These are phyloP conservation scores for Phocoena sinus DNA, from an alignment of 2,113 vertebrate species.

Conservation along the genomic window DNA sequence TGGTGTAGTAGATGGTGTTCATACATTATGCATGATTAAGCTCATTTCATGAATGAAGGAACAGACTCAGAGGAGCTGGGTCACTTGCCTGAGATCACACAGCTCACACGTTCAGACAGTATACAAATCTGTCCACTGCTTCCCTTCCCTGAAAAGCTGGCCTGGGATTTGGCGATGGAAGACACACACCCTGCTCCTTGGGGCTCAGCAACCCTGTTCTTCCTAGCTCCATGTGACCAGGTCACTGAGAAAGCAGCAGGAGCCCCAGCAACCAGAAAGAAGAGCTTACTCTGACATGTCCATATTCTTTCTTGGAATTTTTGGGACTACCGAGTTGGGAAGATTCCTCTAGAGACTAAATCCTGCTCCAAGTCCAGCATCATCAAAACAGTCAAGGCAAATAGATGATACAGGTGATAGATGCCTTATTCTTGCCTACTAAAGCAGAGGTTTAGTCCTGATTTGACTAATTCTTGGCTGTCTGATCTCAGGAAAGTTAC, in stretches of 20 bases:
- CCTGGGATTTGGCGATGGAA: neutral
- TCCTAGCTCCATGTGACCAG: neutral
- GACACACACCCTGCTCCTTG: neutral
- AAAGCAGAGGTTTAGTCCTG: neutral
- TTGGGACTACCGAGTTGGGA: neutral
- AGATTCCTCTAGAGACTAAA: neutral
- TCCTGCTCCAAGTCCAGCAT: neutral
- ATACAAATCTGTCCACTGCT: neutral
- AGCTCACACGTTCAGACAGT: neutral
- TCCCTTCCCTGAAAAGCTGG: neutral
- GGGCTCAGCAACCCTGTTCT: neutral
- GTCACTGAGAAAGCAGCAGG: neutral
- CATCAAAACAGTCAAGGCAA: neutral
- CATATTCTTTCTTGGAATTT: neutral
- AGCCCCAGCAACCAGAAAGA: neutral
- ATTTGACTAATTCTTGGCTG: neutral
- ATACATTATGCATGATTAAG: neutral
- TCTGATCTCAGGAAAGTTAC: neutral
- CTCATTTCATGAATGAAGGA: neutral
- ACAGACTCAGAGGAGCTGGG: neutral
- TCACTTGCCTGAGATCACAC: neutral
- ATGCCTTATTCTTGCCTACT: neutral
- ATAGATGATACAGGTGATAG: neutral
- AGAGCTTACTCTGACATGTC: neutral
- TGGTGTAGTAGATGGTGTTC: neutral